Base-by-base conservation (phyloP, 2,888 invertebrate genomes). In the Limnephilus auricula region DNA sequence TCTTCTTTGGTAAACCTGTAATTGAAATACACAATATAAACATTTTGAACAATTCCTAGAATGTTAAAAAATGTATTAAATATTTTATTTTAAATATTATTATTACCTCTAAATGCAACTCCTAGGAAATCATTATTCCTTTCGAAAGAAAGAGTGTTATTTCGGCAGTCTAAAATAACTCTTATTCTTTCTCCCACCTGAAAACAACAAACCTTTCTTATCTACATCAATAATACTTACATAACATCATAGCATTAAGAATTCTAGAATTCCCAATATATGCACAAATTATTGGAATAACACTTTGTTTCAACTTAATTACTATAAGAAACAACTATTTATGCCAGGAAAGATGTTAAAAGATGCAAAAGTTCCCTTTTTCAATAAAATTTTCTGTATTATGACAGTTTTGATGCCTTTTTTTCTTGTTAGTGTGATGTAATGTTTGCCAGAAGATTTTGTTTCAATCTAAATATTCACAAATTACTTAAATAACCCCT, bases 91-190 rank as follows among this genome's bases (percentile, higher is more conserved):
- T 92, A 89, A 90, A 80, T 83, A 25, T 90, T 90, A 95, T 89
- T 93, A 93, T 95, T 95, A 98, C 98, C 98, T 97, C 98, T 97
- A 96, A 99, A 99, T 94, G 99, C 99, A 94, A 99, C 99, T 94
- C 99, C 99, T 94, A 99, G 96, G 96, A 99, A 99, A 96, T 99
- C 99, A 95, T 98, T 98, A 96, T 99, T 99, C 95, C 99, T 98
- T 95, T 99, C 99, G 96, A 99, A 99, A 92, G 99, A 99, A 94
- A 99, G 96, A 88, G 99, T 99, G 94, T 99, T 98, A 95, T 98
- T 98, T 96, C 99, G 99, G 96, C 99, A 99, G 96, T 99, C 99
- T 95, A 99, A 96, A 95, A 99, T 98, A 93, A 99, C 99, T 95
- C 99, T 97, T 95, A 99, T 99, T 95, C 98, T 97, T 95, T 99